Base-by-base conservation (phyloP, 2,888 invertebrate genomes). In the Papilio protenor region DNA sequence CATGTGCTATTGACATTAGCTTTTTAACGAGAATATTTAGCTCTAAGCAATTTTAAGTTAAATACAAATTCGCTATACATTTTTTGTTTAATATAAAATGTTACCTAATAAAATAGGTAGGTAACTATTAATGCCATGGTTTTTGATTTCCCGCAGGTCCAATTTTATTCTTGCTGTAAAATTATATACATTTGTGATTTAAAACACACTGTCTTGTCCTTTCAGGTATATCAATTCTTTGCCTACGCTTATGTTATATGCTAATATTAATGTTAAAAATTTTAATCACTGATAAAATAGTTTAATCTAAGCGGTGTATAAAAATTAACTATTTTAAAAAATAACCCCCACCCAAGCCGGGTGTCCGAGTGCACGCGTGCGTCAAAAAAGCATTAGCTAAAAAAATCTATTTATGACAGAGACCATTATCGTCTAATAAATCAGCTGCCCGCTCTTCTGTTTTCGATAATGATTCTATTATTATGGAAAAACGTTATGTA, bases 381-480 rank as follows among this genome's bases (percentile, higher is more conserved):
- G 72, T 83, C 79, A 80, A 90, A 91, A 93, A 94, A 93, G 90
- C 85, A 86, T 91, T 91, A 90, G 90, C 91, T 92, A 91, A 87
- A 91, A 94, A 94, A 94, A 94, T 90, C 93, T 94, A 93, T 94
- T 94, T 94, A 94, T 94, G 94, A 94, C 94, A 94, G 93, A 89
- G 91, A 84, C 94, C 90, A 94, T 94, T 94, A 94, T 93, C 94
- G 91, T 94, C 92, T 88, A 94, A 94, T 94, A 94, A 94, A 94
- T 94, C 94, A 94, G 94, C 94, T 94, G 94, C 91, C 94, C 94
- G 91, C 93, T 94, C 94, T 94, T 94, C 94, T 94, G 94, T 94
- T 94, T 94, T 94, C 94, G 91, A 94, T 94, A 94, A 94, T 94
- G 94, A 94, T 94, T 94, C 94, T 94, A 94, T 94, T 94, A 94